Evolutionary conservation across 2,113 vertebrate species (phyloP).

Genomic region (Cairina moschata): DNA sequence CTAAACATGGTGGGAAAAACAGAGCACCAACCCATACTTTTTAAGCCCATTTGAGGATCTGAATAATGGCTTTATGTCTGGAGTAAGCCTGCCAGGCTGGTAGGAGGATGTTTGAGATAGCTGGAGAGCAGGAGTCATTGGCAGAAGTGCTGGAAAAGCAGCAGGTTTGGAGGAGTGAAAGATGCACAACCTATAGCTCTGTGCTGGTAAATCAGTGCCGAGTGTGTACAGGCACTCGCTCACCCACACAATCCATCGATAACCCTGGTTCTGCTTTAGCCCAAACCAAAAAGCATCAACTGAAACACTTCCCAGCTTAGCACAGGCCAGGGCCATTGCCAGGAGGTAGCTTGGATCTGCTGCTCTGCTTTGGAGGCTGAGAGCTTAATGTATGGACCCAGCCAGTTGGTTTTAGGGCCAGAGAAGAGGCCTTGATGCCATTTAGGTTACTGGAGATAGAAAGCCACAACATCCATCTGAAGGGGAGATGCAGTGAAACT

Average conservation of each 20-base stretch:
- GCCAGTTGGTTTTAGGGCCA: background rate
- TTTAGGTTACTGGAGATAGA: fast-evolving
- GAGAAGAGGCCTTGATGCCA: background rate
- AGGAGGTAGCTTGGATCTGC: background rate
- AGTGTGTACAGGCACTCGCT: background rate
- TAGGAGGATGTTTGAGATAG: constrained; percentile 19
- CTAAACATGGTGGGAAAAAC: background rate
- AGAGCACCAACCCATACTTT: background rate
- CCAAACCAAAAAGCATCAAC: background rate
- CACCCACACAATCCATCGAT: background rate
- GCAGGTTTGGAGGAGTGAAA: background rate
- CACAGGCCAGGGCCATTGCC: background rate
- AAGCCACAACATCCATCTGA: background rate
- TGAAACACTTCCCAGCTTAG: background rate
- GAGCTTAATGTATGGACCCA: background rate
- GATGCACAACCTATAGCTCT: background rate
- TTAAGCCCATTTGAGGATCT: background rate
- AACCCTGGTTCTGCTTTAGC: background rate
- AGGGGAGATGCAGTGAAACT: background rate
- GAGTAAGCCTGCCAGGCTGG: background rate
- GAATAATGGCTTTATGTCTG: background rate
- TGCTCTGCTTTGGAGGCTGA: background rate
- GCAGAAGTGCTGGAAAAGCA: background rate
- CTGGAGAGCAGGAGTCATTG: background rate
- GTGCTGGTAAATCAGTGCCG: background rate